These are phyloP conservation scores for Papilio aristodemus DNA, from an alignment of 1,140 invertebrate genomes.

Conservation along the genomic window DNA sequence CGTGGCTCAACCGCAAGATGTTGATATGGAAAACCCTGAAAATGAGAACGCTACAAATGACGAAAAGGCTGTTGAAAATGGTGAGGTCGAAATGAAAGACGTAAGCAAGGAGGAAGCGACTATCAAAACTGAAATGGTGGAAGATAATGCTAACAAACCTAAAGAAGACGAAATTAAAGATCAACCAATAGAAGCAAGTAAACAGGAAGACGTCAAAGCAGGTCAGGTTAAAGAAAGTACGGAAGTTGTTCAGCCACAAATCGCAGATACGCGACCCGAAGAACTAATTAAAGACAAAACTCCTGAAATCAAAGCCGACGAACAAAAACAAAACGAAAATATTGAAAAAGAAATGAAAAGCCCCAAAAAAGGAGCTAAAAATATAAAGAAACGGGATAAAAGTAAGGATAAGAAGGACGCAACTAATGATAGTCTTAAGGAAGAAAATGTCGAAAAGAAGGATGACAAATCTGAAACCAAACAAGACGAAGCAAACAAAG, in stretches of 20 bases:
- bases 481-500: slow-evolving; percentile 39
- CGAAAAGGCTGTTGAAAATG: slow-evolving; percentile 56
- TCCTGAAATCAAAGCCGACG: slow-evolving; percentile 38
- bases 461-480: slow-evolving; percentile 47
- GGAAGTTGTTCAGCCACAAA: slow-evolving; percentile 39
- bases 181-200: slow-evolving; percentile 39
- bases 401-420: slow-evolving; percentile 73
- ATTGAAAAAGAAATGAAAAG: slow-evolving; percentile 50
- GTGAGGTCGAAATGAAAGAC: slow-evolving; percentile 71
- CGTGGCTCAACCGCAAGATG: slow-evolving; percentile 52
- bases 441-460: slow-evolving; percentile 47
- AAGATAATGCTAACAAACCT: slow-evolving; percentile 49
- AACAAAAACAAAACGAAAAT: slow-evolving; percentile 47
- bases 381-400: slow-evolving; percentile 71
- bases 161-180: slow-evolving; percentile 52
- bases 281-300: slow-evolving; percentile 41
- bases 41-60: slow-evolving; percentile 41
- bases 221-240: slow-evolving; percentile 32
- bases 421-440: slow-evolving; percentile 54
- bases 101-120: slow-evolving; percentile 47
- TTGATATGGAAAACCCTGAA: slow-evolving; percentile 59
- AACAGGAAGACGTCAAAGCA: slow-evolving; percentile 34
- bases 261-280: slow-evolving; percentile 51
- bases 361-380: slow-evolving; percentile 60
- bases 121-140: background rate